phyloP scores from a whole-genome alignment of 53 echinoderm and acorn worm species.

The Stichopus horrens region DNA sequence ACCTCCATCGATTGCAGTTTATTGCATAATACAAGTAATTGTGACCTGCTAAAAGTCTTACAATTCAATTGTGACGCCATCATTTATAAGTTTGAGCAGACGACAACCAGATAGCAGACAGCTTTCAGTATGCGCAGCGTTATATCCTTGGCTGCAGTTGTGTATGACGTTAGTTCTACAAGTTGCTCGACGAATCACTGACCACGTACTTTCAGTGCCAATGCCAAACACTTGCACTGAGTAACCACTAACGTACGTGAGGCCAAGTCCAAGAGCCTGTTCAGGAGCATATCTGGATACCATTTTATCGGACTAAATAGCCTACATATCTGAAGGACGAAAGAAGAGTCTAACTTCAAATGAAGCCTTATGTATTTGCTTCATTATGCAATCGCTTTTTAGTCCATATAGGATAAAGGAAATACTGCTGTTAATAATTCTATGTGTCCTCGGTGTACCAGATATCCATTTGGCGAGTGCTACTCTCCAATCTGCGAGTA shows the following conservation, averaged over 20 bases:
- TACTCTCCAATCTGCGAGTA: slow-evolving; percentile 3
- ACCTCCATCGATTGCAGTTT: no score
- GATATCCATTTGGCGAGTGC: not conserved
- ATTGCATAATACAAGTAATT: no score
- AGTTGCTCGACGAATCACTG: no score
- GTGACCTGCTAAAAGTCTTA: no score
- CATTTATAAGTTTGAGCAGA: not conserved
- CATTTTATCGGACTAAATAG: not conserved
- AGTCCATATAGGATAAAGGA: not conserved
- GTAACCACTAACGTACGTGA: not conserved
- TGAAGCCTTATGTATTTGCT: slow-evolving; percentile 9
- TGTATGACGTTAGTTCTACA: no score
- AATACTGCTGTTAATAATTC: not conserved
- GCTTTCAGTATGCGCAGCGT: not conserved
- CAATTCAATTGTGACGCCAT: not conserved
- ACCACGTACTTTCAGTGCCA: no score
- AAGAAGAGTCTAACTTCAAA: not conserved
- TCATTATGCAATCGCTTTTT: slow-evolving; percentile 1
- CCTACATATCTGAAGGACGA: not conserved
- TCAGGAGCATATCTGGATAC: not conserved
- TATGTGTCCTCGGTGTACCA: not conserved
- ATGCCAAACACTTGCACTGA: not conserved
- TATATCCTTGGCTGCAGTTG: no score
- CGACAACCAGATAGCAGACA: not conserved
- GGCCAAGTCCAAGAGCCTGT: no score